A percentile compares a stretch with the other conserved stretches of the same genome.
Evolutionary conservation across 2,113 vertebrate genomes (phyloP).

Genomic region (Myiagra hebetior): DNA sequence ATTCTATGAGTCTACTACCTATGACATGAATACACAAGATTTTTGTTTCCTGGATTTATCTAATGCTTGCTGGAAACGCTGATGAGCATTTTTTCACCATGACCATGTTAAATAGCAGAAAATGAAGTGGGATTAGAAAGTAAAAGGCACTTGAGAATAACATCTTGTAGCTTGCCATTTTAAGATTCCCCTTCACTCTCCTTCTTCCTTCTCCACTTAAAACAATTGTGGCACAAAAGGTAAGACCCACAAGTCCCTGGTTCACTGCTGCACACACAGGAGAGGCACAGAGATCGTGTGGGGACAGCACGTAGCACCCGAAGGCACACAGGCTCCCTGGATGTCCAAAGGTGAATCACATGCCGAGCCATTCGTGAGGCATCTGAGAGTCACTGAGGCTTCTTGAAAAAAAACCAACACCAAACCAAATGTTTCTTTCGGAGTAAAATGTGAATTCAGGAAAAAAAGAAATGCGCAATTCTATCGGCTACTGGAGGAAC

Average conservation of each 20-base stretch:
- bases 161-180: not conserved
- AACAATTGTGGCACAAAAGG: not conserved
- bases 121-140: not conserved
- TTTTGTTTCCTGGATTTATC: not conserved
- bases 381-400: not conserved
- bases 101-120: not conserved
- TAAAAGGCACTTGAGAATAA: not conserved
- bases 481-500: not conserved
- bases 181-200: not conserved
- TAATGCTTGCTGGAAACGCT: not conserved
- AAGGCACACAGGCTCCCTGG: not conserved
- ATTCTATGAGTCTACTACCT: not conserved
- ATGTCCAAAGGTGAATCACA: not conserved
- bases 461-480: not conserved
- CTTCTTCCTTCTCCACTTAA: not conserved
- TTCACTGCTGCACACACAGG: not conserved
- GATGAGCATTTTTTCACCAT: not conserved
- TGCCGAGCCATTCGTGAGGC: not conserved
- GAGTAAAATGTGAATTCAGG: not conserved
- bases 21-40: not conserved
- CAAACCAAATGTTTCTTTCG: not conserved
- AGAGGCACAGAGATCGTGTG: not conserved
- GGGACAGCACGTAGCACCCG: accelerated
- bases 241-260: not conserved
- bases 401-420: not conserved